phyloP scores from a whole-genome alignment of 1,140 invertebrate genomes.

The Microplitis mediator region DNA sequence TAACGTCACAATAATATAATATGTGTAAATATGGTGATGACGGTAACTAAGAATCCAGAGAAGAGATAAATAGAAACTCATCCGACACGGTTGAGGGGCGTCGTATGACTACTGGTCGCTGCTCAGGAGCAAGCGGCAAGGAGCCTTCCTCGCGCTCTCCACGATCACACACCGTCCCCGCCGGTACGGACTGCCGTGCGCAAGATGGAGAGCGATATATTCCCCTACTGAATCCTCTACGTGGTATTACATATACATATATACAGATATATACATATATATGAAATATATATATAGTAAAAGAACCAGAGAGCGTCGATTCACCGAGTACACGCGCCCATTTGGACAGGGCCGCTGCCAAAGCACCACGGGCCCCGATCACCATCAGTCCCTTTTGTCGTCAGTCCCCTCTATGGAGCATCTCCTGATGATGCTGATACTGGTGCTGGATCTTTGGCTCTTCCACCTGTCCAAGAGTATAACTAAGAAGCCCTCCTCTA shows the following conservation, averaged over 20 bases:
- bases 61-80: background rate
- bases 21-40: background rate
- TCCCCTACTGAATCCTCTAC: constrained; percentile 4
- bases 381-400: constrained; percentile 11
- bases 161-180: constrained; percentile 6
- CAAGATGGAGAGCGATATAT: constrained; percentile 17
- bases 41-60: background rate
- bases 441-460: background rate
- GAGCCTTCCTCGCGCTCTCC: constrained; percentile 8
- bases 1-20: background rate
- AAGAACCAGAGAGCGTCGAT: constrained; percentile 1
- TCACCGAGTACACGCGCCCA: background rate
- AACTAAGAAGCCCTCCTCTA: background rate
- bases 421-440: too few relatives aligned
- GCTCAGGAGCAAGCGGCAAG: constrained; percentile 24
- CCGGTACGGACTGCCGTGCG: constrained; percentile 11
- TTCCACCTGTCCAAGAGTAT: background rate
- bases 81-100: constrained; percentile 30
- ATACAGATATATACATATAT: background rate
- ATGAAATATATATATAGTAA: background rate
- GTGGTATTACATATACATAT: background rate
- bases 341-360: constrained; percentile 23
- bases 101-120: constrained; percentile 31
- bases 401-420: background rate
- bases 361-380: constrained; percentile 20